Conservation (phyloP, 2,797 vertebrate species). For the Smutsia temminckii region DNA sequence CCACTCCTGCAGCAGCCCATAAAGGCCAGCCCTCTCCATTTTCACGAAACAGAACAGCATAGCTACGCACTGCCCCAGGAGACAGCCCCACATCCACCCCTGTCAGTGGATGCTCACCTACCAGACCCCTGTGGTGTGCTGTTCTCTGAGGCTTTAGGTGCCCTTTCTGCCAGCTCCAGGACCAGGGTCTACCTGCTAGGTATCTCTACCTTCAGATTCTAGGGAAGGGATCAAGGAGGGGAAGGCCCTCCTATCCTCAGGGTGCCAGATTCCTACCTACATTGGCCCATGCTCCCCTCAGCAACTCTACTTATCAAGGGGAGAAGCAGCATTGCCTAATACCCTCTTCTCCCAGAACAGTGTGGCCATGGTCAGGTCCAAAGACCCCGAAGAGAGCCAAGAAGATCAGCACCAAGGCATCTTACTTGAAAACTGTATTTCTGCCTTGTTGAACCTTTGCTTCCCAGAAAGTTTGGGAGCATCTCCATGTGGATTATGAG, state of each 20-base stretch:
- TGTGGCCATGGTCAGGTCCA: too few species aligned
- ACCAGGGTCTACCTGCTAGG: not conserved
- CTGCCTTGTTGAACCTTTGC: not conserved
- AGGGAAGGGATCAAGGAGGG: not conserved
- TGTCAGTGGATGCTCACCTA: not conserved
- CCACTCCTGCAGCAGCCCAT: too few species aligned
- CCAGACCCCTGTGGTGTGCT: not conserved
- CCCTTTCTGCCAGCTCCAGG: not conserved
- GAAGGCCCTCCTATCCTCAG: not conserved
- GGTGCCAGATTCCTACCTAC: not conserved
- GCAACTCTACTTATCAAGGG: not conserved
- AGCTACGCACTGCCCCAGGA: not conserved
- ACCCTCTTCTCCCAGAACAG: not conserved
- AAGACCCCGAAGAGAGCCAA: not conserved
- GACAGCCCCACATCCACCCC: not conserved
- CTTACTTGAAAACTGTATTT: not conserved
- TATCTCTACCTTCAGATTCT: not conserved
- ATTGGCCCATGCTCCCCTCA: not conserved
- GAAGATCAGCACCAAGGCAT: not conserved
- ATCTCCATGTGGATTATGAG: not conserved
- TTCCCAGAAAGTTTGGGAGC: not conserved
- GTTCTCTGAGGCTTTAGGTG: not conserved
- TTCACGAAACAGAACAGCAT: not conserved
- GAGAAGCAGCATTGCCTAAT: not conserved
- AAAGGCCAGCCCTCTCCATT: not conserved